These are phyloP conservation scores for Tangara arthus DNA, from an alignment of 2,797 vertebrate genomes.

Conservation along the genomic window DNA sequence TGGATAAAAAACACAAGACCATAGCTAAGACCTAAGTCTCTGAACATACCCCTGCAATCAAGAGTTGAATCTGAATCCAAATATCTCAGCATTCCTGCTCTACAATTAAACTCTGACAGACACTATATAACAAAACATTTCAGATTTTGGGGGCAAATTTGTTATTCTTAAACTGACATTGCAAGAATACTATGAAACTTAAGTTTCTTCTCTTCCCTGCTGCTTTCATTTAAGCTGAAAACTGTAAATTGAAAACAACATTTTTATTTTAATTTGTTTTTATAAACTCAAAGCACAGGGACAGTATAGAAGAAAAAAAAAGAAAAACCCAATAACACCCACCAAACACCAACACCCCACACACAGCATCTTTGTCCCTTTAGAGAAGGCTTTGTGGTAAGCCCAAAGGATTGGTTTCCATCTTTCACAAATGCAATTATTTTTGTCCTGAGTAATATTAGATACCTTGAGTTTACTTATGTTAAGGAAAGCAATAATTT, in stretches of 20 bases:
- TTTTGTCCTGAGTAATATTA: neutral
- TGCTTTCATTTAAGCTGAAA: neutral
- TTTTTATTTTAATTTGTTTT: neutral
- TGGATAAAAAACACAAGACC: neutral
- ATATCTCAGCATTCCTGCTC: neutral
- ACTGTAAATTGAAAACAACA: neutral
- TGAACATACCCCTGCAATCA: neutral
- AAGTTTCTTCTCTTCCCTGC: neutral
- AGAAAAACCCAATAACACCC: rapidly evolving
- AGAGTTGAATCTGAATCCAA: neutral
- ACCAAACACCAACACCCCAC: rapidly evolving
- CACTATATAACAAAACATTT: neutral
- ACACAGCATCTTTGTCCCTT: neutral
- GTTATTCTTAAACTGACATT: neutral
- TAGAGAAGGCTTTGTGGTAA: neutral
- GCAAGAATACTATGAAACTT: neutral
- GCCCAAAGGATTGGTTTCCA: neutral
- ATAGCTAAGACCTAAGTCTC: neutral
- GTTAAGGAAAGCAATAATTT: neutral
- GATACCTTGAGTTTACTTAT: neutral
- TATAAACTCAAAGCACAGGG: neutral
- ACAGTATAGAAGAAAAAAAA: neutral
- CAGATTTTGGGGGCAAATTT: neutral
- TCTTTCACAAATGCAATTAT: neutral
- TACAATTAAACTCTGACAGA: neutral